phyloP scores from a whole-genome alignment of 2,113 vertebrate genomes.

The Meles meles region DNA sequence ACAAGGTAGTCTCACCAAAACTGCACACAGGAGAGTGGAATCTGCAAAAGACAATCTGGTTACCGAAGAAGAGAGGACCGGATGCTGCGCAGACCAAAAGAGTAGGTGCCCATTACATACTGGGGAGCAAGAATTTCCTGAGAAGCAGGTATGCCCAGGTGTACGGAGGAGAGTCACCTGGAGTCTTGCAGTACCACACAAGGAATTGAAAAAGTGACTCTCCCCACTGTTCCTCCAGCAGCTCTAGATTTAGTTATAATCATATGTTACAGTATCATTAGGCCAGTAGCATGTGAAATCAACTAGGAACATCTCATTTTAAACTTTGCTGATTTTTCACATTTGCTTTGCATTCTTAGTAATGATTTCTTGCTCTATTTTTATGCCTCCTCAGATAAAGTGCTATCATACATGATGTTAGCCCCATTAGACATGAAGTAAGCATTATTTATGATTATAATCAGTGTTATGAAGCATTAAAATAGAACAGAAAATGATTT shows the following conservation, averaged over 20 bases:
- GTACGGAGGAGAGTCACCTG: background rate
- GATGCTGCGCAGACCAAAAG: background rate
- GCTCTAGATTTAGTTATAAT: conserved; percentile 68
- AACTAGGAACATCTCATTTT: conserved; percentile 76
- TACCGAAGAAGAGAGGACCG: background rate
- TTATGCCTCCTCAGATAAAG: conserved; percentile 79
- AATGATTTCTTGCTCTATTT: conserved; percentile 79
- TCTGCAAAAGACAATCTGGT: background rate
- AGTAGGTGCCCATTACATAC: background rate
- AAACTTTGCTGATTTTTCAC: conserved; percentile 86
- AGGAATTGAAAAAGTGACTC: background rate
- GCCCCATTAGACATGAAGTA: conserved; percentile 78
- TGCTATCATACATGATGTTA: conserved; percentile 77
- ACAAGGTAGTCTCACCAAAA: background rate
- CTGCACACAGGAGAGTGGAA: background rate
- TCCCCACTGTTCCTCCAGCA: background rate
- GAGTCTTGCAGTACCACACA: background rate
- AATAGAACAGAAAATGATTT: conserved; percentile 72
- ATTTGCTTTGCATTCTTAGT: conserved; percentile 80
- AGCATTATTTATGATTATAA: conserved; percentile 74
- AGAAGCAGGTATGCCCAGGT: background rate
- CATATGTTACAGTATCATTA: conserved; percentile 74
- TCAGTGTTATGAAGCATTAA: conserved; percentile 74
- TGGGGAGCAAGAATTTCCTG: background rate
- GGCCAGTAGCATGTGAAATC: conserved; percentile 75